Evolutionary conservation across 2,888 invertebrate genomes (phyloP).

Genomic region (Microdon myrmicae): DNA sequence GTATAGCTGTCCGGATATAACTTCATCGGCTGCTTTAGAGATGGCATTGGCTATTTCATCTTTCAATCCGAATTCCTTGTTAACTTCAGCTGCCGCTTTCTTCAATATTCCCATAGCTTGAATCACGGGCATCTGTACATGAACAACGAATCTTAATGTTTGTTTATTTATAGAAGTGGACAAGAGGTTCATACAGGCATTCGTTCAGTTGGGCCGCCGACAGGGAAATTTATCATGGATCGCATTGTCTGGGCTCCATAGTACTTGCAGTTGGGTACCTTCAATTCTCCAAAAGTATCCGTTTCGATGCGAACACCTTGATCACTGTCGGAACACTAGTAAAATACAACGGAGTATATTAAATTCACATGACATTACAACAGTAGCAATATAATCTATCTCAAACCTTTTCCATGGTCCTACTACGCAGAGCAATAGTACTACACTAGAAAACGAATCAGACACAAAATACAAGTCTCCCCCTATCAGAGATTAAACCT

Average conservation of each 20-base stretch:
- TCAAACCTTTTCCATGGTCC: too few species aligned
- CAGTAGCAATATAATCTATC: too few species aligned
- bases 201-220: slow-evolving; percentile 90
- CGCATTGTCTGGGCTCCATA: slow-evolving; percentile 98
- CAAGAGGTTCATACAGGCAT: slow-evolving; percentile 85
- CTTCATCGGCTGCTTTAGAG: slow-evolving; percentile 90
- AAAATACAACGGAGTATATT: too few species aligned
- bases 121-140: slow-evolving; percentile 82
- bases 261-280: slow-evolving; percentile 89
- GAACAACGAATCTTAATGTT: neutral
- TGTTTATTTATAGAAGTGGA: neutral
- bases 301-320: slow-evolving; percentile 71
- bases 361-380: too few species aligned
- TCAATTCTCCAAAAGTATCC: slow-evolving; percentile 96
- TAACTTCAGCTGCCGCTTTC: slow-evolving; percentile 97
- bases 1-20: slow-evolving; percentile 91
- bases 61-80: slow-evolving; percentile 92
- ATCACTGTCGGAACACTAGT: too few species aligned
- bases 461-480: too few species aligned
- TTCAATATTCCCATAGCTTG: slow-evolving; percentile 96
- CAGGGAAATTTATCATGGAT: slow-evolving; percentile 95
- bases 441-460: too few species aligned
- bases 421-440: too few species aligned
- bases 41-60: slow-evolving; percentile 89
- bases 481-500: too few species aligned